Percentiles rank a stretch among this genome's conserved stretches.
These are phyloP conservation scores for Leptobrachium ailaonicum DNA, from an alignment of 2,113 vertebrate genomes.

Conservation along the genomic window DNA sequence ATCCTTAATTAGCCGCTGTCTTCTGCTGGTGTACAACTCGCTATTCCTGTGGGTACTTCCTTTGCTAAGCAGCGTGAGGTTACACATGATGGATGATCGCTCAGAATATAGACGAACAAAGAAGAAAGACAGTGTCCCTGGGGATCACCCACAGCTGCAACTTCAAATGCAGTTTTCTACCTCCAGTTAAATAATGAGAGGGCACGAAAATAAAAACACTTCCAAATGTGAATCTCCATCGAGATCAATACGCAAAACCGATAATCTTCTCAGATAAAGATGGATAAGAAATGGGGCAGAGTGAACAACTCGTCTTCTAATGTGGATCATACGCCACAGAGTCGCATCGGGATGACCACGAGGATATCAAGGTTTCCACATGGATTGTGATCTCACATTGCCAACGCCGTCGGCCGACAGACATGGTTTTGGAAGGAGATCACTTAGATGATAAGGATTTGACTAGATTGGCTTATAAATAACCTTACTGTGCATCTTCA, in stretches of 20 bases:
- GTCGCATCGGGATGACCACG: no score
- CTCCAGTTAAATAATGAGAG: slow-evolving; percentile 46
- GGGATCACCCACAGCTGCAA: slow-evolving; percentile 57
- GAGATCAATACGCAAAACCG: neutral
- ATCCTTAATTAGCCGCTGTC: slow-evolving; percentile 59
- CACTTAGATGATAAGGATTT: no score
- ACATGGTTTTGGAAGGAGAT: no score
- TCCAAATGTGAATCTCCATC: slow-evolving; percentile 9
- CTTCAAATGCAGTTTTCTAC: slow-evolving; percentile 58
- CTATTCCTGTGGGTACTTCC: slow-evolving; percentile 57
- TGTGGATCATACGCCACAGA: no score
- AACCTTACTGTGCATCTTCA: no score
- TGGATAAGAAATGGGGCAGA: neutral
- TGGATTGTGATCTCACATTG: no score
- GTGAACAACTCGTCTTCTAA: no score
- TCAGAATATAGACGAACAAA: slow-evolving; percentile 63
- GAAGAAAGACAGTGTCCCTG: slow-evolving; percentile 60
- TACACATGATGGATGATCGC: slow-evolving; percentile 62
- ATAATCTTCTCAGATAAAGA: neutral
- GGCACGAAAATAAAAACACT: slow-evolving; percentile 37
- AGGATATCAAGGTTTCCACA: no score
- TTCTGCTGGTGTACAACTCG: slow-evolving; percentile 59
- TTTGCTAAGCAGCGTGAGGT: slow-evolving; percentile 61
- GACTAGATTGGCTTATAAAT: no score
- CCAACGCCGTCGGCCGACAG: no score